Percentiles rank a stretch among this genome's conserved stretches.
These are phyloP conservation scores for Anarrhichthys ocellatus DNA, from an alignment of 2,113 vertebrate genomes.

Conservation along the genomic window DNA sequence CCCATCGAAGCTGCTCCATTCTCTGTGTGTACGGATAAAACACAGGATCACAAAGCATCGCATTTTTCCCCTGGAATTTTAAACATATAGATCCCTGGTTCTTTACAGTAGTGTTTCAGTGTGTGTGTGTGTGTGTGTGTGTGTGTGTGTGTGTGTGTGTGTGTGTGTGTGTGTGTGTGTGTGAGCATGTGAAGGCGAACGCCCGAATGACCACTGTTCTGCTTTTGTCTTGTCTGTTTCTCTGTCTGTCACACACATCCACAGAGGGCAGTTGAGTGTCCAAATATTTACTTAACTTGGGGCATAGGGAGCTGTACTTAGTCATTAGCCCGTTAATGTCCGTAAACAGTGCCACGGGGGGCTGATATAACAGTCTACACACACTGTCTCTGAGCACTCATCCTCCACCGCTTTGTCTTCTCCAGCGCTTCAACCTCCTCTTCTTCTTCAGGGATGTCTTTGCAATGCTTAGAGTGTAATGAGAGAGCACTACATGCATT, in stretches of 20 bases:
- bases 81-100: constrained; percentile 43
- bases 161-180: constrained; percentile 18
- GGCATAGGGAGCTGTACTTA: constrained; percentile 66
- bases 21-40: constrained; percentile 38
- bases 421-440: constrained; percentile 13
- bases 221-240: constrained; percentile 61
- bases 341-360: constrained; percentile 78
- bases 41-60: not conserved
- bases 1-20: constrained; percentile 12
- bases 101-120: constrained; percentile 30
- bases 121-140: no score
- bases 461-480: constrained; percentile 16
- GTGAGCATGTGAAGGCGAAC: constrained; percentile 36
- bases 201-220: constrained; percentile 42
- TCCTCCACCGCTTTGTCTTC: constrained; percentile 40
- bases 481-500: constrained; percentile 29
- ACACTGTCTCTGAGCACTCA: constrained; percentile 50
- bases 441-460: not conserved
- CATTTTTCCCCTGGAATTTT: constrained; percentile 40
- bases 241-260: constrained; percentile 60
- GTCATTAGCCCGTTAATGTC: constrained; percentile 82
- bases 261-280: constrained; percentile 68
- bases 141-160: constrained; percentile 27
- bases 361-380: constrained; percentile 75
- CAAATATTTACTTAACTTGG: constrained; percentile 84